Evolutionary conservation across 2,888 invertebrate genomes (phyloP).

Genomic region (Hermodice carunculata): DNA sequence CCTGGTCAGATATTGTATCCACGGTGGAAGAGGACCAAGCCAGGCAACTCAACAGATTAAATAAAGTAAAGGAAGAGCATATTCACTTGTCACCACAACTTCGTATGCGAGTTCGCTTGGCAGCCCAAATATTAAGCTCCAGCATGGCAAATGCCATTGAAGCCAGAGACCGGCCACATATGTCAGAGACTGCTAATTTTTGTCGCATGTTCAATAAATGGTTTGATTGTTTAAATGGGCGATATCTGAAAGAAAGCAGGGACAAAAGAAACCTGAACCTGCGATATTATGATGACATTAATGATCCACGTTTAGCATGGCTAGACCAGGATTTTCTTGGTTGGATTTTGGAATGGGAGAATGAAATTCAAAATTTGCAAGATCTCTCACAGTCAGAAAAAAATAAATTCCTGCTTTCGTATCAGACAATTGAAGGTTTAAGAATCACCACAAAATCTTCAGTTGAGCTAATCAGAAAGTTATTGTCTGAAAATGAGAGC

Average conservation of each 20-base stretch:
- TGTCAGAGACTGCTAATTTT: background rate
- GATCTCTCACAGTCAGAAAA: background rate
- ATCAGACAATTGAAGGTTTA: conserved; percentile 2
- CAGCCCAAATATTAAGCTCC: background rate
- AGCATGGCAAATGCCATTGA: conserved; percentile 6
- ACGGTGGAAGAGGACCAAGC: background rate
- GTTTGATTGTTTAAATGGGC: conserved; percentile 13
- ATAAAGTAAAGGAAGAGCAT: background rate
- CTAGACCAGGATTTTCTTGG: background rate
- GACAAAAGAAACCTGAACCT: background rate
- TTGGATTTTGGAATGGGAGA: conserved; percentile 5
- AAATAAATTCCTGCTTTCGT: background rate
- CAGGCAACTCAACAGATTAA: background rate
- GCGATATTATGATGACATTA: background rate
- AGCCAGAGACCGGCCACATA: background rate
- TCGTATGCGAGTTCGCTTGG: conserved; percentile 4
- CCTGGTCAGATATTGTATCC: background rate
- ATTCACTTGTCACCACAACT: conserved; percentile 4
- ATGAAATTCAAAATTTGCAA: background rate
- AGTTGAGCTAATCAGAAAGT: background rate
- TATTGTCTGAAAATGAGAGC: background rate
- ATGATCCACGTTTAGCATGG: conserved; percentile 1
- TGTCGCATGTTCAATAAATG: conserved; percentile 1
- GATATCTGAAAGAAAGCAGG: background rate
- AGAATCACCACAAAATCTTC: background rate